These are phyloP conservation scores for Yponomeuta malinellus DNA, from an alignment of 2,888 invertebrate genomes.

Conservation along the genomic window DNA sequence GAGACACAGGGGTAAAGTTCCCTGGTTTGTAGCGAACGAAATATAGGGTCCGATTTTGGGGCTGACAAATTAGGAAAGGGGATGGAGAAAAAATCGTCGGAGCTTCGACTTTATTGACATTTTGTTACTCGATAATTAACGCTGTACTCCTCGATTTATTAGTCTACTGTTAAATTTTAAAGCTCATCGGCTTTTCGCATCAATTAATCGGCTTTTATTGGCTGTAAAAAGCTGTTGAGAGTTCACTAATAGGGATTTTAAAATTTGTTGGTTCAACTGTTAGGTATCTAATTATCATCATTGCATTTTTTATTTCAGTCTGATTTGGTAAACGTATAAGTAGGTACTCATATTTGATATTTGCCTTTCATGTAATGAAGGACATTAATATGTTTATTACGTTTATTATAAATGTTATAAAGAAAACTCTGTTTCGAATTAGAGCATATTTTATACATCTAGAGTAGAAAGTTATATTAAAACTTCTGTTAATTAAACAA, in stretches of 20 bases:
- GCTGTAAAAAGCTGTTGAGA: conserved; percentile 1
- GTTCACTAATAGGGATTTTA: neutral
- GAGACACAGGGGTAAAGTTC: conserved; percentile 15
- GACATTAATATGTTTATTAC: too few species aligned
- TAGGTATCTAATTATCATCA: neutral
- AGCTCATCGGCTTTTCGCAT: conserved; percentile 44
- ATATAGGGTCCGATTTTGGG: conserved; percentile 63
- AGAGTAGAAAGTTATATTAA: too few species aligned
- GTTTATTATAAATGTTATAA: too few species aligned
- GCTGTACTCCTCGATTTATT: conserved; percentile 33
- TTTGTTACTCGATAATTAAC: conserved; percentile 65
- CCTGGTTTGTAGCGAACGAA: conserved; percentile 30
- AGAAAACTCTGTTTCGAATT: too few species aligned
- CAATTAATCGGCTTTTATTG: conserved; percentile 5
- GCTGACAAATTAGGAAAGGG: conserved; percentile 69
- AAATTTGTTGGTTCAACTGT: neutral
- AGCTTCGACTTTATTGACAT: conserved; percentile 70
- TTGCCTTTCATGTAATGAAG: too few species aligned
- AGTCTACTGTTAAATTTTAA: conserved; percentile 59
- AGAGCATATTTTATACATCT: too few species aligned
- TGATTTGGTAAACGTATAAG: too few species aligned
- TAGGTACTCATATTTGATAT: too few species aligned
- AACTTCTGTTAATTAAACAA: too few species aligned
- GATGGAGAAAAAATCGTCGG: conserved; percentile 50
- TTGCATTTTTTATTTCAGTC: neutral